Evolutionary conservation across 2,113 vertebrate genomes (phyloP), one percentile per base, ranked within the genome.

Genomic region (Silurus meridionalis): DNA sequence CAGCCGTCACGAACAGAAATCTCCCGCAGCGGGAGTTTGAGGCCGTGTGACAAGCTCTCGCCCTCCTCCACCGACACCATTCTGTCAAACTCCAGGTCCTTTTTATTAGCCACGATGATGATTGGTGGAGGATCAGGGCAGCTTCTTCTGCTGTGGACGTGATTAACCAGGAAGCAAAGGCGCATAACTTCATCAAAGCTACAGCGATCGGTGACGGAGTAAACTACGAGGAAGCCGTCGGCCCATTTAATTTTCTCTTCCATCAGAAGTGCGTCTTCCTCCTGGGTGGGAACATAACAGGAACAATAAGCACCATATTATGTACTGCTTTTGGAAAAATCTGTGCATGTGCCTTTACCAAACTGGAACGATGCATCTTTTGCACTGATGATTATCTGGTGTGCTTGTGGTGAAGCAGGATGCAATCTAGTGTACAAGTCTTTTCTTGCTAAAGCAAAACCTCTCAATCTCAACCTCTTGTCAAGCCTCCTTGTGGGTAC

Each of bases 231-330:
- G 3, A 95, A 96, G 78, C 94, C 93, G 0, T 96, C 95, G 0
- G 94, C 95, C 95, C 95, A 96, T 25, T 95, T 94, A 84, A 96
- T 96, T 92, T 96, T 96, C 91, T 96, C 95, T 90, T 96, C 95
- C 4, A 96, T 94, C 91, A 95, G 93, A 85, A 96, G 91, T 0
- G 95, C 92, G 46, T 96, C 95, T 85, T 96, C 95, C 91, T 96
- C 95, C 95, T 96, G 84, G 46, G 46, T n/a, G 25, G 72, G n/a
- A 14, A 60, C 52, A 50, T 8, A 28, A 7, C 37, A 37, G 71
- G 48, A 83, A 48, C 37, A 37, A 66, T 14, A 23, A 6, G 23
- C 8, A 6, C 8, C 5, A 46, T 60, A 57, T 57, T 79, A 80
- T n/a, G 5, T 9, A 58, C 25, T 4, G 64, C 64, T 37, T 71